Evolutionary conservation across 2,888 invertebrate genomes (phyloP).

Genomic region (Meiosimyza decipiens): DNA sequence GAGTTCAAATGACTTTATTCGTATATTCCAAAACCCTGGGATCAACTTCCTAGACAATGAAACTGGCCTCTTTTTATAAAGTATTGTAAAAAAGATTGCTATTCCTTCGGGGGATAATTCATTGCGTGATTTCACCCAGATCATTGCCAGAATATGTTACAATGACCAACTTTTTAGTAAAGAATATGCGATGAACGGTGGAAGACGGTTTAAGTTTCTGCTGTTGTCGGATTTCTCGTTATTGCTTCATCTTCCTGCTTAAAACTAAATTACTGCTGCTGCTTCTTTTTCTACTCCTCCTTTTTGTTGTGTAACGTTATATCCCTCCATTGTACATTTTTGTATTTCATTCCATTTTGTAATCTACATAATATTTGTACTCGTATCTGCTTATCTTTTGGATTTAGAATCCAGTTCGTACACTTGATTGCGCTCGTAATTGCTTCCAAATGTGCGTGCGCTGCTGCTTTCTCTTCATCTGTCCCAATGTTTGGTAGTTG

Average conservation of each 20-base stretch:
- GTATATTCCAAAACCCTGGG: too few species aligned
- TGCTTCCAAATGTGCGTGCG: constrained; percentile 59
- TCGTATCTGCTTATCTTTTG: constrained; percentile 15
- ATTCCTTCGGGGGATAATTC: too few species aligned
- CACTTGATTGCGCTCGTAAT: constrained; percentile 59
- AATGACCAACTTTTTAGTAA: too few species aligned
- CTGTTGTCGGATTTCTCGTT: constrained; percentile 9
- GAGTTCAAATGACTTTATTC: too few species aligned
- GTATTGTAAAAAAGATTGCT: too few species aligned
- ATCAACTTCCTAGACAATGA: too few species aligned
- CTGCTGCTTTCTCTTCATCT: constrained; percentile 42
- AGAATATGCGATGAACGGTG: too few species aligned
- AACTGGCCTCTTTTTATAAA: too few species aligned
- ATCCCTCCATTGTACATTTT: neutral
- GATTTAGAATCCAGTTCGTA: constrained; percentile 25
- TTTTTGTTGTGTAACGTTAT: neutral
- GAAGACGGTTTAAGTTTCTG: constrained; percentile 47
- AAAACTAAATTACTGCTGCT: neutral
- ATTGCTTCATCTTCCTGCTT: constrained; percentile 8
- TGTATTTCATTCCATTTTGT: constrained; percentile 25
- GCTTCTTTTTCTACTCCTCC: neutral
- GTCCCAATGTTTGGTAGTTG: constrained; percentile 40
- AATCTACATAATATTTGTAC: neutral
- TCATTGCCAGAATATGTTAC: too few species aligned
- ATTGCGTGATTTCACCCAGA: too few species aligned